Percentiles rank a stretch among this genome's conserved stretches.
These are phyloP conservation scores for Isoperla grammatica DNA, from an alignment of 2,888 invertebrate species.

Conservation along the genomic window DNA sequence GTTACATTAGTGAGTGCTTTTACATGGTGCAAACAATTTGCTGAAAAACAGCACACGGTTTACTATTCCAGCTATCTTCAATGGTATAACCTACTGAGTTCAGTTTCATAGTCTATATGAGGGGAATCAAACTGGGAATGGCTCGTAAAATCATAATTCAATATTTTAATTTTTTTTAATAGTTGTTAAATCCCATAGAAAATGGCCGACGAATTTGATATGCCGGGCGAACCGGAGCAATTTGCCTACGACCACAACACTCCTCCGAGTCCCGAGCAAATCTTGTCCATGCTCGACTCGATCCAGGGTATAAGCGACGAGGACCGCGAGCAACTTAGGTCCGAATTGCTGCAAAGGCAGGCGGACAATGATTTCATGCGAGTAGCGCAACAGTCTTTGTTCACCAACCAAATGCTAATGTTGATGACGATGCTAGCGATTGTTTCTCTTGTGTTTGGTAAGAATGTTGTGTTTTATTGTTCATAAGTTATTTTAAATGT, in stretches of 20 bases:
- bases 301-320: conserved; percentile 54
- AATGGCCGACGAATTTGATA: conserved; percentile 16
- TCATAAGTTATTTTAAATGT: too few species aligned
- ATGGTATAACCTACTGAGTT: too few species aligned
- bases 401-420: conserved; percentile 21
- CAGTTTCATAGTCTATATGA: too few species aligned
- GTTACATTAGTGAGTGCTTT: too few species aligned
- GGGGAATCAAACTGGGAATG: too few species aligned
- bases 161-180: background rate
- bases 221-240: too few species aligned
- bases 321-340: conserved; percentile 53
- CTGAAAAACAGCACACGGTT: too few species aligned
- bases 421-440: conserved; percentile 23
- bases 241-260: background rate
- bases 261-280: conserved; percentile 52
- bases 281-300: conserved; percentile 53
- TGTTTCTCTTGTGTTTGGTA: conserved; percentile 24
- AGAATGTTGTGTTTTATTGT: background rate
- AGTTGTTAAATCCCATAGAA: conserved; percentile 1
- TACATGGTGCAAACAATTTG: too few species aligned
- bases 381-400: conserved; percentile 6
- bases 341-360: conserved; percentile 27
- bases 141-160: too few species aligned
- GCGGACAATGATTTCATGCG: background rate
- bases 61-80: too few species aligned